These are phyloP conservation scores for Solen grandis DNA, from an alignment of 1,140 invertebrate species.

Conservation along the genomic window DNA sequence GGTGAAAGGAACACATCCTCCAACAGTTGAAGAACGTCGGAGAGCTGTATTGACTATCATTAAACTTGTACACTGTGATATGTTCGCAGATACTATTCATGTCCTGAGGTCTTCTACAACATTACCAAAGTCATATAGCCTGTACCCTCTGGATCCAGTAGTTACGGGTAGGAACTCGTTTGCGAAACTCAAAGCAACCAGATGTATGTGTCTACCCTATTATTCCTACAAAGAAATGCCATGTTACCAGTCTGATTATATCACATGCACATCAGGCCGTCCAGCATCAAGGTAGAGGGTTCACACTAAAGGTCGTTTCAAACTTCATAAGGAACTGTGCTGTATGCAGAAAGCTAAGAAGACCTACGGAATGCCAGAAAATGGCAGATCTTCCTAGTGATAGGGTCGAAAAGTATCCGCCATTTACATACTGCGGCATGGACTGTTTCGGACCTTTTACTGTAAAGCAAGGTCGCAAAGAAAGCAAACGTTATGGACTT, in stretches of 20 bases:
- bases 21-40: constrained; percentile 2
- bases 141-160: constrained; percentile 40
- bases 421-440: constrained; percentile 56
- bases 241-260: constrained; percentile 36
- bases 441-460: constrained; percentile 64
- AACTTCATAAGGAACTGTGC: constrained; percentile 40
- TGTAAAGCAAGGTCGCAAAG: constrained; percentile 58
- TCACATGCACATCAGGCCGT: constrained; percentile 38
- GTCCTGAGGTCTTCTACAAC: constrained; percentile 9
- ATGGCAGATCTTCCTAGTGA: constrained; percentile 59
- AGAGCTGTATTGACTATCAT: constrained; percentile 22
- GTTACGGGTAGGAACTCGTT: constrained; percentile 39
- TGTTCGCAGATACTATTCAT: constrained; percentile 29
- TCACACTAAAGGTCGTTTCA: constrained; percentile 42
- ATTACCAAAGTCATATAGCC: constrained; percentile 2
- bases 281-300: constrained; percentile 51
- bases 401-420: constrained; percentile 38
- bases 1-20: constrained; percentile 1
- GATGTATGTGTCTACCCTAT: constrained; percentile 25
- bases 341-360: constrained; percentile 41
- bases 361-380: constrained; percentile 24
- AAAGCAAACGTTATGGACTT: constrained; percentile 58
- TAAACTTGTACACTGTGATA: constrained; percentile 13
- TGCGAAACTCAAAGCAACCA: constrained; percentile 20
- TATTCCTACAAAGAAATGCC: constrained; percentile 31